Evolutionary conservation across 2,888 invertebrate species (phyloP), one percentile per base, ranked within the genome.

Genomic region (Baronia brevicornis): DNA sequence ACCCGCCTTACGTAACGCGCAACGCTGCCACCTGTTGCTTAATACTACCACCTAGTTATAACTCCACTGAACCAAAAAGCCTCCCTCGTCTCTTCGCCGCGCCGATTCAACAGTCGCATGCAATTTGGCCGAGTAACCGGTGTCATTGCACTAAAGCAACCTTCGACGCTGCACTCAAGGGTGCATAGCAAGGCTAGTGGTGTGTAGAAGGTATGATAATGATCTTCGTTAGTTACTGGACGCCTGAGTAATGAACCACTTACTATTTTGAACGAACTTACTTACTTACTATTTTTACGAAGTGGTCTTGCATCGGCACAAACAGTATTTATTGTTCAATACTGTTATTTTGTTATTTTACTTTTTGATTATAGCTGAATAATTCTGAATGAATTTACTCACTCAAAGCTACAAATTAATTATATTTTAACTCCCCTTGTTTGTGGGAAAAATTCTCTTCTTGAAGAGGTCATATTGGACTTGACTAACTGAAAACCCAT

Each of bases 101-200:
- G 24, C 33, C 30, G 41, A 38, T 43, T 46, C 38, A 39, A 39
- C 34, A 28, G 24, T 38, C 35, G 28, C 34, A 48, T 48, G 41
- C 4, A 51, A 69, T 65, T 73, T 43, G 53, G 69, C 18, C 59
- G 77, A 68, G 43, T 72, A 51, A 40, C 46, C 50, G 61, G 62
- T 61, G 82, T 80, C 82, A 84, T 65, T 79, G 82, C 78, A 80
- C 82, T 58, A 57, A 52, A 51, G 63, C 79, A 82, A 80, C 82
- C 80, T 82, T 82, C 79, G 74, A 28, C 52, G 61, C 48, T 79
- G 80, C 80, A 75, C 80, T 80, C 80, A 82, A 82, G 80, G 80
- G 79, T 79, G 80, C 78, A 79, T 75, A 74, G 74, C 71, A 68
- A 62, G 56, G 58, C 51, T 53, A 58, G 58, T 48, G 53, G 35